A percentile compares a stretch with the other conserved stretches of the same genome.
Conservation (phyloP, 2,113 vertebrate species). For the Acrocephalus kingi region DNA sequence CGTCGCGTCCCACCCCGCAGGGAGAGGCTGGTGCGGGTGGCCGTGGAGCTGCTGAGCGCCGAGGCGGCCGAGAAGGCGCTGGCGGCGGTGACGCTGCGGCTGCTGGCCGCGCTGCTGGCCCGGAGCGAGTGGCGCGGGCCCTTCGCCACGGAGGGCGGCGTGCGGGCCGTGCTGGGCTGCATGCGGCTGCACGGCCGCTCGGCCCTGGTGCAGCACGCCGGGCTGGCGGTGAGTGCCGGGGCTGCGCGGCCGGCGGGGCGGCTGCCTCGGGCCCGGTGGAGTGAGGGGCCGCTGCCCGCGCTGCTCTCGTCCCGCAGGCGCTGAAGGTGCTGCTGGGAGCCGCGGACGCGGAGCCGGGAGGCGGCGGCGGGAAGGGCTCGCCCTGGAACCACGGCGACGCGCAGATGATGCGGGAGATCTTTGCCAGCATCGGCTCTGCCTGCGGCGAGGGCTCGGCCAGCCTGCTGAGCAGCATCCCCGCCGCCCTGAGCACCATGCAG, state of each 20-base stretch:
- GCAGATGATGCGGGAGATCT: slow-evolving; percentile 93
- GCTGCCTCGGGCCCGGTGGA: accelerated
- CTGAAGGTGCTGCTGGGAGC: slow-evolving; percentile 90
- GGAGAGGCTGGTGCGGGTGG: no score
- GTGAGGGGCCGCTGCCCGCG: neutral
- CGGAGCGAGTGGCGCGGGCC: slow-evolving; percentile 85
- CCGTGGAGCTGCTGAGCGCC: no score
- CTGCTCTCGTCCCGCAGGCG: slow-evolving; percentile 65
- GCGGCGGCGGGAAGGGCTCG: slow-evolving; percentile 44
- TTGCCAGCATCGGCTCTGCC: slow-evolving; percentile 94
- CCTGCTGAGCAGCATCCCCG: slow-evolving; percentile 82
- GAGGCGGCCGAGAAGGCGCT: no score
- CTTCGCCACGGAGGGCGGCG: slow-evolving; percentile 90
- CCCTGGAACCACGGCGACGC: slow-evolving; percentile 80
- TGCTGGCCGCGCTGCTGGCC: slow-evolving; percentile 84
- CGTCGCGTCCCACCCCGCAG: no score
- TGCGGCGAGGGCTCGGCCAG: slow-evolving; percentile 78
- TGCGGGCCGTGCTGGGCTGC: slow-evolving; percentile 85
- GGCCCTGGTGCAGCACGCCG: slow-evolving; percentile 84
- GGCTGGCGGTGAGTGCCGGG: slow-evolving; percentile 81
- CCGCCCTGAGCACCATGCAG: slow-evolving; percentile 85
- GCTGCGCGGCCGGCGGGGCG: neutral
- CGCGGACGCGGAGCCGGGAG: slow-evolving; percentile 76
- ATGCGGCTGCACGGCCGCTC: slow-evolving; percentile 83
- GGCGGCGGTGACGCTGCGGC: slow-evolving; percentile 69